phyloP scores from a whole-genome alignment of 2,113 vertebrate species.

The Candoia aspera region DNA sequence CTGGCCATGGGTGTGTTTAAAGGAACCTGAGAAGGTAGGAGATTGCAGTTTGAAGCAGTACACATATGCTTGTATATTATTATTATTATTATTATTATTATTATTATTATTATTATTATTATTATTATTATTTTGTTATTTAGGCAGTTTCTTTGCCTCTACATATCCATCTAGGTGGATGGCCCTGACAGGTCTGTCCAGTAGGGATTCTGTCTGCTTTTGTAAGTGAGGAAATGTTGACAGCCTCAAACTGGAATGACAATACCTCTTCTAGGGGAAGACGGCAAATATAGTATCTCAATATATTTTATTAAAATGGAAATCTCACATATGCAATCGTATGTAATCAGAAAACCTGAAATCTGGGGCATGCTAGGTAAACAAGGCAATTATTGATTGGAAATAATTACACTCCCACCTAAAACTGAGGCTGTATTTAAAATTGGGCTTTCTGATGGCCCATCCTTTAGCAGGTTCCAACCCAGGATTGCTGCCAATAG shows the following conservation, averaged over 20 bases:
- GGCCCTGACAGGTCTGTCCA: not conserved
- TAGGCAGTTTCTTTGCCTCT: not conserved
- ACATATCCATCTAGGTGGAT: rapidly evolving
- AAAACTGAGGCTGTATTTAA: not conserved
- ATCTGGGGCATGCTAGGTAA: too few relatives aligned
- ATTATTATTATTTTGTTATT: not conserved
- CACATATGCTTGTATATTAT: not conserved
- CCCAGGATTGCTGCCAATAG: too few relatives aligned
- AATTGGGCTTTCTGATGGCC: not conserved
- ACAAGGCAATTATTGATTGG: not conserved
- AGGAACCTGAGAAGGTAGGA: too few relatives aligned
- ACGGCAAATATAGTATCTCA: not conserved
- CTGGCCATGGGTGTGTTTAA: too few relatives aligned
- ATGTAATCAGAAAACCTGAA: not conserved
- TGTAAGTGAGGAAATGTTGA: constrained; percentile 1
- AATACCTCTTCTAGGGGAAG: not conserved
- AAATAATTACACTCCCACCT: not conserved
- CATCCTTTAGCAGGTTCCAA: too few relatives aligned
- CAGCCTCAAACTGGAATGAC: not conserved
- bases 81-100: too few relatives aligned
- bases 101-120: too few relatives aligned
- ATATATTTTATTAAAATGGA: not conserved
- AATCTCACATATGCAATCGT: not conserved
- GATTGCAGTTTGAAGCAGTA: too few relatives aligned
- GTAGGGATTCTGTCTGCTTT: constrained; percentile 7